phyloP scores from a whole-genome alignment of 2,888 invertebrate genomes.

The Hyposoter dolosus region DNA sequence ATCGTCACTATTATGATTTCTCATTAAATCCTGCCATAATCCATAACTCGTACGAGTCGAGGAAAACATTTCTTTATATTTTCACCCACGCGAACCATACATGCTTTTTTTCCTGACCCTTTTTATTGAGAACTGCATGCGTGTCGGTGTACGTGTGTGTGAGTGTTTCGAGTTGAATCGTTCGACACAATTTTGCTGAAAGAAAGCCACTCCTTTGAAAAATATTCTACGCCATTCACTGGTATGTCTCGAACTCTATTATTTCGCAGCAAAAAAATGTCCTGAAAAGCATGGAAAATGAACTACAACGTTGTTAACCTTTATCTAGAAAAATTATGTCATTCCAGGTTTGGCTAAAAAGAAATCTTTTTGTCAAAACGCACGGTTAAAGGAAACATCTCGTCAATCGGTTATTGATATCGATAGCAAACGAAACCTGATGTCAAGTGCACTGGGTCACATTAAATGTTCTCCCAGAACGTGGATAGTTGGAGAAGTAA shows the following conservation, averaged over 20 bases:
- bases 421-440: neutral
- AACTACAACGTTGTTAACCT: neutral
- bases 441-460: neutral
- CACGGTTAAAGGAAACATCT: conserved; percentile 4
- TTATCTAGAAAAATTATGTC: conserved; percentile 20
- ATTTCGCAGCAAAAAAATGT: neutral
- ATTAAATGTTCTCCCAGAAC: neutral
- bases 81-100: conserved; percentile 27
- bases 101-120: conserved; percentile 12
- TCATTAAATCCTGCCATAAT: conserved; percentile 79
- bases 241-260: neutral
- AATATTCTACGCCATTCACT: neutral
- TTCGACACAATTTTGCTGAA: conserved; percentile 39
- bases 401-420: conserved; percentile 1
- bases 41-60: conserved; percentile 4
- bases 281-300: neutral
- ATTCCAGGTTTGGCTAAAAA: neutral
- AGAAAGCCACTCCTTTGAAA: neutral
- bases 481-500: neutral
- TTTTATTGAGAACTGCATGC: neutral
- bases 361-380: neutral
- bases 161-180: conserved; percentile 46
- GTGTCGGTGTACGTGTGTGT: conserved; percentile 2
- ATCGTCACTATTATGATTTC: conserved; percentile 75
- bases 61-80: conserved; percentile 19